Evolutionary conservation across 2,113 vertebrate species (phyloP).

Genomic region (Nerophis ophidion): DNA sequence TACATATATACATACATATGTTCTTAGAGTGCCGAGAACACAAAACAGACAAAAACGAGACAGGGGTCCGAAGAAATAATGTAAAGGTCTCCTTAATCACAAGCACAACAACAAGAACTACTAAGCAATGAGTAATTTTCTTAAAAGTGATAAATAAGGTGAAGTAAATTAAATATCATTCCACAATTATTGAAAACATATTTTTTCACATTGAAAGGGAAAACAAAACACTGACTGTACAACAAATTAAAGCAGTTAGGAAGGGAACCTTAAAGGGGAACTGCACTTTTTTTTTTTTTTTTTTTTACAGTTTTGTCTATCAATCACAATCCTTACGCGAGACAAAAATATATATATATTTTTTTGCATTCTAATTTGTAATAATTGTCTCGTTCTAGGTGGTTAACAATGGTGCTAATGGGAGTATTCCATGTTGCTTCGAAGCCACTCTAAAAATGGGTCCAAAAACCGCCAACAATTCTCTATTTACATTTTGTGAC

Average conservation of each 20-base stretch:
- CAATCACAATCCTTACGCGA: too few species aligned
- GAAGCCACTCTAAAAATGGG: too few species aligned
- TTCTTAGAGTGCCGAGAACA: conserved; percentile 37
- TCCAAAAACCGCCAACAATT: too few species aligned
- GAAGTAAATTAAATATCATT: conserved; percentile 36
- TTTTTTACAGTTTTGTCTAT: too few species aligned
- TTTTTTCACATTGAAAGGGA: conserved; percentile 55
- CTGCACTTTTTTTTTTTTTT: too few species aligned
- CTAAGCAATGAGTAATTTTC: conserved; percentile 19
- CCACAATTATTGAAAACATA: conserved; percentile 62
- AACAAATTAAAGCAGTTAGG: conserved; percentile 43
- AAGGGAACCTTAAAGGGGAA: too few species aligned
- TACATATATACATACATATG: conserved; percentile 4
- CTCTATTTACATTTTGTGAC: too few species aligned
- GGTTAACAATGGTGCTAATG: too few species aligned
- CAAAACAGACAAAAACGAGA: conserved; percentile 37
- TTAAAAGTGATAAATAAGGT: conserved; percentile 30
- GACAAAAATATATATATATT: too few species aligned
- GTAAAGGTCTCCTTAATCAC: conserved; percentile 25
- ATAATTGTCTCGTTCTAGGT: too few species aligned
- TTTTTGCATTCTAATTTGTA: too few species aligned
- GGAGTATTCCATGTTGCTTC: too few species aligned
- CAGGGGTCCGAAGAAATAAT: conserved; percentile 42
- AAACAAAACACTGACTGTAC: conserved; percentile 56
- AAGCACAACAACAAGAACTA: conserved; percentile 38